Evolutionary conservation across 1,140 invertebrate species (phyloP).

Genomic region (Heterodera schachtii): DNA sequence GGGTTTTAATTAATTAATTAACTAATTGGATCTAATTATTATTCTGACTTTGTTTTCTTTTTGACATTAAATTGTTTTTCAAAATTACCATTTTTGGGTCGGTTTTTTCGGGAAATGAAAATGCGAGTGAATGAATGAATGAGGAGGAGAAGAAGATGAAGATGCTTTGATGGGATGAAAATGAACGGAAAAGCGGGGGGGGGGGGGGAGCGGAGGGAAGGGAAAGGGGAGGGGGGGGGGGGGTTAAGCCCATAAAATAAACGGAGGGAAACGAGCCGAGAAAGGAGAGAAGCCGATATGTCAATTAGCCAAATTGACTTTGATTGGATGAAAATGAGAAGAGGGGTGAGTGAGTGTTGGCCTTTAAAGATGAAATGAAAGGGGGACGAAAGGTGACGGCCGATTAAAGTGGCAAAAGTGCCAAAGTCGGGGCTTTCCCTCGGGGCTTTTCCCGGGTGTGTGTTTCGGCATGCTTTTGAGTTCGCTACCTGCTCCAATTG

Average conservation of each 20-base stretch:
- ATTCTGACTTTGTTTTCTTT: neutral
- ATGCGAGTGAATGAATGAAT: neutral
- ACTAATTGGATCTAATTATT: no score
- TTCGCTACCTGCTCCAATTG: slow-evolving; percentile 1
- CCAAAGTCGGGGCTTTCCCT: neutral
- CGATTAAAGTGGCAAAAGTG: no score
- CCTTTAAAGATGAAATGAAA: neutral
- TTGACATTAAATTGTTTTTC: neutral
- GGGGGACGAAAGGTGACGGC: neutral
- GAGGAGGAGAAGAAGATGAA: neutral
- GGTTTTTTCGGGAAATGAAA: neutral
- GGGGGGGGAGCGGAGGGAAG: no score
- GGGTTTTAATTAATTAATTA: no score
- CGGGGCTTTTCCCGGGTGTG: no score
- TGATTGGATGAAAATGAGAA: neutral
- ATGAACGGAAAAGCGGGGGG: neutral
- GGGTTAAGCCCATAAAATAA: neutral
- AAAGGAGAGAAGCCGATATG: neutral
- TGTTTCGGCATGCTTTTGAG: no score
- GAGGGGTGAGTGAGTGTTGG: neutral
- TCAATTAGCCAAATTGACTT: neutral
- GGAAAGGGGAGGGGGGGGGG: no score
- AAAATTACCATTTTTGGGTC: neutral
- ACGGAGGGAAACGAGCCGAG: neutral
- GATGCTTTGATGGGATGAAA: neutral